Percentiles rank a stretch among this genome's conserved stretches.
Conservation (phyloP, 92 coral and sea anemone genomes). For the Palythoa grandiflora region DNA sequence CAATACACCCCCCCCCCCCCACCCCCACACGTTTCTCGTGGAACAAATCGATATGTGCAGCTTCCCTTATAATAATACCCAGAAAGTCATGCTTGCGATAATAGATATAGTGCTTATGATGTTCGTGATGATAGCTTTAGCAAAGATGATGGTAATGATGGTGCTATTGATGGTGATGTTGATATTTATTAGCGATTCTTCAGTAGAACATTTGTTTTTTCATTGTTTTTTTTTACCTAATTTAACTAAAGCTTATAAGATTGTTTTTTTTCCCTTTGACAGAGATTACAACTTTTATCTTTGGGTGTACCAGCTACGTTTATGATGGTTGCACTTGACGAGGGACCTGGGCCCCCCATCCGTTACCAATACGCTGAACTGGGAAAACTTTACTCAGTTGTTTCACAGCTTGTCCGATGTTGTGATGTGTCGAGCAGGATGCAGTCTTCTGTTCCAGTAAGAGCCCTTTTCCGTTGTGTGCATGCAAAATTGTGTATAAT, state of each 20-base stretch:
- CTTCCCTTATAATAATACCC: too few relatives aligned
- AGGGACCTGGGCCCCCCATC: constrained; percentile 97
- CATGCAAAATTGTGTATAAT: not conserved
- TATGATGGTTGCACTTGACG: constrained; percentile 95
- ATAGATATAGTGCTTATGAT: not conserved
- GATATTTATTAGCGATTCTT: not conserved
- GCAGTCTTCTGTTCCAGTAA: constrained; percentile 84
- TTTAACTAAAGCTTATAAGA: not conserved
- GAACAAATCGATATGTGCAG: too few relatives aligned
- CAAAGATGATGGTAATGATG: not conserved
- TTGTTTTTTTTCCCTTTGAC: constrained; percentile 18
- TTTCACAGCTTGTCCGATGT: constrained; percentile 88
- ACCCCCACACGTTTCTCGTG: too few relatives aligned
- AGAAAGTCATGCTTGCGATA: too few relatives aligned
- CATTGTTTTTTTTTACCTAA: not conserved
- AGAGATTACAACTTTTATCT: constrained; percentile 87
- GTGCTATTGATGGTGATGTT: not conserved
- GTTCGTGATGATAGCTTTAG: not conserved
- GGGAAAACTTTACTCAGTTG: constrained; percentile 97
- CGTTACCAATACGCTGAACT: constrained; percentile 98
- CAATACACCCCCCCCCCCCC: too few relatives aligned
- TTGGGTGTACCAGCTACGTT: constrained; percentile 94
- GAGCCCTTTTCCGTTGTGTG: constrained; percentile 5
- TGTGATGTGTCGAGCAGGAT: constrained; percentile 92
- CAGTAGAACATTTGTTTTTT: too few relatives aligned